Evolutionary conservation across 2,797 vertebrate genomes (phyloP), one percentile per base, ranked within the genome.

Genomic region (Telmatherina bonti): DNA sequence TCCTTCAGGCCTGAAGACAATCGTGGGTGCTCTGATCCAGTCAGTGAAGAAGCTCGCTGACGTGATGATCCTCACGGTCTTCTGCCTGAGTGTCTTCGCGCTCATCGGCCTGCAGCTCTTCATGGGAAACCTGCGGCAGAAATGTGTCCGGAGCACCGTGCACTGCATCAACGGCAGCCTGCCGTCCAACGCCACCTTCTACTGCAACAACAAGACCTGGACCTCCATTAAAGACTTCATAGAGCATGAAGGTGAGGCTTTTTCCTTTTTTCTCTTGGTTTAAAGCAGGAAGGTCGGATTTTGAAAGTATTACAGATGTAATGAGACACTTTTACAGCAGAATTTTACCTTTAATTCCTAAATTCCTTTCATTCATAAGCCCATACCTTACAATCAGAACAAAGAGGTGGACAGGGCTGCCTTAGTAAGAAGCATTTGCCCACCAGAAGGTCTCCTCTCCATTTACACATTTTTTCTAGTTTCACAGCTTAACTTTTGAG

Each of bases 91-190:
- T 24, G 97, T 99, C 79, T 99, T 99, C 62, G 97, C 97, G 59
- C 94, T 98, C 74, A 96, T 98, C 65, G 97, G 93, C 87, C 95
- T 97, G 84, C 97, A 96, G 95, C 95, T 98, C 76, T 99, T 99
- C 92, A 99, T 98, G 97, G 97, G 97, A 24, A 98, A 98, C 91
- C 89, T 99, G 78, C 90, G 96, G 35, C 95, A 98, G 90, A 99
- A 99, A 64, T 99, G 97, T 8, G 93, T 99, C 43, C 95, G 96
- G 67, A 95, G 94, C 90, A 93, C 94, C 0, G 67, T 54, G 6
- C 91, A 89, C 85, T 95, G 93, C 67, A 22, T 93, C 78, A 92
- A 93, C 78, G 93, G 72, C 7, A 89, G 79, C 12, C 90, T 94
- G 65, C 93, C 93, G 75, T 86, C 93, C 0, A 95, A 96, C 88